Conservation (phyloP, 2,113 vertebrate species). For the Hassar affinis region DNA sequence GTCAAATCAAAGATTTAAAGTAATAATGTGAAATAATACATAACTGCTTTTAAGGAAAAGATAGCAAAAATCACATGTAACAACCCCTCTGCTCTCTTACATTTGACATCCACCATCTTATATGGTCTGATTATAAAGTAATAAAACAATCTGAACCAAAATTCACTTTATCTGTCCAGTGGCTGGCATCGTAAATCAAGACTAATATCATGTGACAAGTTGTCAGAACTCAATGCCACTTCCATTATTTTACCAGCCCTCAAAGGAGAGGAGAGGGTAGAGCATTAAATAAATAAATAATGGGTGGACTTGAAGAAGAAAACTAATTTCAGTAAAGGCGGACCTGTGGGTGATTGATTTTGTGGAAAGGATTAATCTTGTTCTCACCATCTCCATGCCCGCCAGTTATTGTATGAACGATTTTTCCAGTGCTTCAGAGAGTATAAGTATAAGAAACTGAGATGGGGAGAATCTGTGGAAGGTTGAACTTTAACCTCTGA, state of each 20-base stretch:
- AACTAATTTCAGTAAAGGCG: conserved; percentile 54
- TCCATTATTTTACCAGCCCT: conserved; percentile 53
- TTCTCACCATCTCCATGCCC: conserved; percentile 42
- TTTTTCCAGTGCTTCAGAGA: conserved; percentile 25
- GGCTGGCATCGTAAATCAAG: conserved; percentile 56
- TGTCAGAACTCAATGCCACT: conserved; percentile 52
- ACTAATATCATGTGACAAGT: conserved; percentile 50
- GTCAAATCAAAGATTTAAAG: not conserved
- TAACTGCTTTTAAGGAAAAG: not conserved
- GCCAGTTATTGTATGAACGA: conserved; percentile 46
- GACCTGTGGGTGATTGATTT: conserved; percentile 52
- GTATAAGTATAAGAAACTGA: conserved; percentile 4
- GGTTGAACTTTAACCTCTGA: conserved; percentile 27
- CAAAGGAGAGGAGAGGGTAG: conserved; percentile 9
- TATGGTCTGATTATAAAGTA: conserved; percentile 29
- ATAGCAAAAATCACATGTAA: not conserved
- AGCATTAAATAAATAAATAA: conserved; percentile 55
- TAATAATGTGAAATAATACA: not conserved
- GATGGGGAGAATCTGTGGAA: conserved; percentile 1
- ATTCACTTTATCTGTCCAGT: conserved; percentile 55
- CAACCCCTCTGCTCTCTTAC: not conserved
- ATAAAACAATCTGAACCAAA: conserved; percentile 54
- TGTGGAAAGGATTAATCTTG: conserved; percentile 53
- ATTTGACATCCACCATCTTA: conserved; percentile 26
- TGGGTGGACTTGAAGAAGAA: conserved; percentile 40